These are phyloP conservation scores for Gadus chalcogrammus DNA, from an alignment of 2,113 vertebrate species.

Conservation along the genomic window DNA sequence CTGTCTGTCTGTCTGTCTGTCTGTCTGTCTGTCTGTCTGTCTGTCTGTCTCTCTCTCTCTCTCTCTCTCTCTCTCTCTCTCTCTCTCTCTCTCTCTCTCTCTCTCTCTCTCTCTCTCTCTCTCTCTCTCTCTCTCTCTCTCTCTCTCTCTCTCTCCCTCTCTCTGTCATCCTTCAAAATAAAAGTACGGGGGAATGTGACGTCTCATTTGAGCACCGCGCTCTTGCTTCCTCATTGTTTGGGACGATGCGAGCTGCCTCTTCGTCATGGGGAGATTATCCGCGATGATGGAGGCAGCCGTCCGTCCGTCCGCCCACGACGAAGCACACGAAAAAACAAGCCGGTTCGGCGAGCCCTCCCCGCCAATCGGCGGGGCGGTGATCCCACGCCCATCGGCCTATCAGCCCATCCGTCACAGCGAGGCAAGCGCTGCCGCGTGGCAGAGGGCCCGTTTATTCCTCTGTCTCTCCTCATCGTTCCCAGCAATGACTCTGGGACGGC, in stretches of 20 bases:
- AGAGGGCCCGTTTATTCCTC: neutral
- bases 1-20: no score
- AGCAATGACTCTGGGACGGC: slow-evolving; percentile 26
- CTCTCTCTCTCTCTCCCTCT: neutral
- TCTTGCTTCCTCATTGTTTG: no score
- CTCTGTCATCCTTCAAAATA: slow-evolving; percentile 9
- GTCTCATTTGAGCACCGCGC: neutral
- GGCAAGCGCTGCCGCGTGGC: neutral
- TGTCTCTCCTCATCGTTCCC: slow-evolving; percentile 17
- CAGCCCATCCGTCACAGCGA: no score
- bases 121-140: no score
- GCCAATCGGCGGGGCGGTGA: no score
- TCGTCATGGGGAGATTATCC: slow-evolving; percentile 9
- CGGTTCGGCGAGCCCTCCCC: no score
- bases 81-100: no score
- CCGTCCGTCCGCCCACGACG: no score
- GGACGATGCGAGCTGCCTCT: neutral
- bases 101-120: no score
- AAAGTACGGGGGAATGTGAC: neutral
- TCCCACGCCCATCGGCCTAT: no score
- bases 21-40: no score
- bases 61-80: neutral
- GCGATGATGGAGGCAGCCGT: neutral
- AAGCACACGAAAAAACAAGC: no score
- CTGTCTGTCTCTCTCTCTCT: neutral